phyloP scores from a whole-genome alignment of 1,140 invertebrate species.

The Onthophagus taurus region DNA sequence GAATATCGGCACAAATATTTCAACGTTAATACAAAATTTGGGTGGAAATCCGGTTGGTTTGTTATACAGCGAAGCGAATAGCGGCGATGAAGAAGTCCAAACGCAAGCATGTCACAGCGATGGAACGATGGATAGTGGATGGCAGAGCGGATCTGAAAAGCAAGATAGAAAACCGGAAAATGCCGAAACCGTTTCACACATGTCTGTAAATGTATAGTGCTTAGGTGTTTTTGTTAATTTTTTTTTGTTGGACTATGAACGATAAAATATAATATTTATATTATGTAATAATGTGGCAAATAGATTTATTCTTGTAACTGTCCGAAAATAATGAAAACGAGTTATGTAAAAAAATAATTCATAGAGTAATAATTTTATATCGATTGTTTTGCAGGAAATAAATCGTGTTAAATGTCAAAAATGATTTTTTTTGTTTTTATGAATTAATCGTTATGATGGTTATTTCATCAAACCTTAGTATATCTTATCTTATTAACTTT shows the following conservation, averaged over 20 bases:
- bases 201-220: conserved; percentile 19
- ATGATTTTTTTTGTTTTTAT: no score
- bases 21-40: conserved; percentile 36
- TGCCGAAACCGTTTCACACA: conserved; percentile 14
- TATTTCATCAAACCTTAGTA: no score
- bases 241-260: not conserved
- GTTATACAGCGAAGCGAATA: conserved; percentile 32
- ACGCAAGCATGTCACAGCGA: conserved; percentile 33
- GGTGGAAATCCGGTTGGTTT: conserved; percentile 33
- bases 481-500: no score
- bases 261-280: no score
- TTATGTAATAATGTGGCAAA: no score
- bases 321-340: no score
- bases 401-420: no score
- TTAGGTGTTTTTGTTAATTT: not conserved
- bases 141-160: conserved; percentile 37
- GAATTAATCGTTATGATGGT: no score
- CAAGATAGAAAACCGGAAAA: conserved; percentile 20
- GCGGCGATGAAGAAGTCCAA: conserved; percentile 31
- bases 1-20: conserved; percentile 34
- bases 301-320: no score
- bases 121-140: conserved; percentile 37
- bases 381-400: no score
- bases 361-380: no score
- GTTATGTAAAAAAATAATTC: no score